Conservation (phyloP, 2,797 vertebrate species). For the Aeoliscus strigatus region DNA sequence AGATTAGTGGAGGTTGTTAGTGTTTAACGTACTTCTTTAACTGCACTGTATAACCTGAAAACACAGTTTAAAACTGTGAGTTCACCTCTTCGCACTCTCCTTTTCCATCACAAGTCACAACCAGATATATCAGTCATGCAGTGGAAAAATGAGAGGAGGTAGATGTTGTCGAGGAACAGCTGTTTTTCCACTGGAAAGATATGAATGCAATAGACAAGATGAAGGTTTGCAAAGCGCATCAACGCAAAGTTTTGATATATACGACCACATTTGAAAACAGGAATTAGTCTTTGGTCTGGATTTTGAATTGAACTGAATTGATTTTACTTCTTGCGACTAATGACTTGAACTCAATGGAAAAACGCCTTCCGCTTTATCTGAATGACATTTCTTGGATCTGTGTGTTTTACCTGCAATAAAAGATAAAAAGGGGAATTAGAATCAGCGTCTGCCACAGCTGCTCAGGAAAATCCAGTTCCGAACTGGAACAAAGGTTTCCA, state of each 20-base stretch:
- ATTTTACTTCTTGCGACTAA: no score
- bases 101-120: conserved; percentile 29
- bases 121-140: conserved; percentile 24
- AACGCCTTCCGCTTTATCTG: no score
- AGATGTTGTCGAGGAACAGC: conserved; percentile 22
- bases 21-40: neutral
- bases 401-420: no score
- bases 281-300: conserved; percentile 1
- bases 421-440: no score
- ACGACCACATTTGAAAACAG: conserved; percentile 11
- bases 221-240: conserved; percentile 31
- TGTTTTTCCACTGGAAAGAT: conserved; percentile 51
- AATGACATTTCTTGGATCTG: no score
- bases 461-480: conserved; percentile 3
- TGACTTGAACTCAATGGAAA: no score
- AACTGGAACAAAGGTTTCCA: neutral
- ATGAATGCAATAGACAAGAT: conserved; percentile 16
- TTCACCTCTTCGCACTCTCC: conserved; percentile 7
- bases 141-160: conserved; percentile 40
- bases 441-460: neutral
- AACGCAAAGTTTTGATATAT: conserved; percentile 18
- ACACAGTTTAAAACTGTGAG: conserved; percentile 2
- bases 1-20: conserved; percentile 22
- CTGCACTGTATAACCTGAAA: conserved; percentile 3
- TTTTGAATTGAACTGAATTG: neutral